Evolutionary conservation across 2,113 vertebrate species (phyloP), one percentile per base, ranked within the genome.

Genomic region (Erinaceus europaeus): DNA sequence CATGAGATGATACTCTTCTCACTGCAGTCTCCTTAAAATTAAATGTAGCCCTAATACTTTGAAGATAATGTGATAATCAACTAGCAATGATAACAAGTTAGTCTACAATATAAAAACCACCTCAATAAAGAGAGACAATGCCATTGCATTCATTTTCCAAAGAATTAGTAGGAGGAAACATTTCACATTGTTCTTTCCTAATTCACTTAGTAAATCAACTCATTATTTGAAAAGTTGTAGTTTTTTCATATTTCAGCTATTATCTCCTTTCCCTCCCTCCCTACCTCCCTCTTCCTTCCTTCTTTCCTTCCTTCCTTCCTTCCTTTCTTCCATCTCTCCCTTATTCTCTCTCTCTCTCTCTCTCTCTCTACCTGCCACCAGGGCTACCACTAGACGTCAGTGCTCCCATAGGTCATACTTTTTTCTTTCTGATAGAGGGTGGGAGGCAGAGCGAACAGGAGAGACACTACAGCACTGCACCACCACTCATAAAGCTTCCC

Each of bases 11-110:
- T 64, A 83, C 32, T 59, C 67, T 67, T 85, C 92, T 81, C 38
- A 21, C 4, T 52, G 42, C 8, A 77, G 23, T 79, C 68, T 81
- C 46, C 73, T 78, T 75, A 76, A 93, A 86, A 89, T 84, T 74
- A 94, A 84, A 57, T 29, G 21, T 55, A 48, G 89, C 80, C 36
- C 80, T 83, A 88, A 86, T 42, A 73, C 20, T 67, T 84, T 84
- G 50, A 89, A 71, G 48, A 84, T 80, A 84, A 82, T 48, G 4
- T 62, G 69, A 93, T 86, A 81, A 94, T 67, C 84, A 83, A 38
- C 52, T 68, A 17, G 46, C 64, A 92, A 77, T 61, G 74, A 86
- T 76, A 83, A 75, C 48, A 75, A 88, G 86, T 71, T 40, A 87
- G 59, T 69, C 78, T 67, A n/a, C 23, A 36, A 76, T 71, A 81